Evolutionary conservation across 2,113 vertebrate genomes (phyloP).

Genomic region (Vulpes ferrilata): DNA sequence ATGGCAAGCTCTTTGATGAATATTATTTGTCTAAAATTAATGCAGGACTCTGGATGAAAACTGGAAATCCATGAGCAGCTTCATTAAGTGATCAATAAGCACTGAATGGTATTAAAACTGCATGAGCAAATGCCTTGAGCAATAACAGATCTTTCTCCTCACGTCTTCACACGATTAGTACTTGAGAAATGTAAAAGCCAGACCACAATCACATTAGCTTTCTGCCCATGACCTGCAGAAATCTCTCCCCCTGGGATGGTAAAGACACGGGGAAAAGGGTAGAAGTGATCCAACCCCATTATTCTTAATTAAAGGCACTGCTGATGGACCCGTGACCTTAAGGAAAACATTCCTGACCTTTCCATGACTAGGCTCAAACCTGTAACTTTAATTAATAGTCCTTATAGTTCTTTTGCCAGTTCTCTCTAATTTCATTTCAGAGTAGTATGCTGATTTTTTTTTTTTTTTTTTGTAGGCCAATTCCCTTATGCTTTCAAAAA

Average conservation of each 20-base stretch:
- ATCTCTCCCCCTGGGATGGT: neutral
- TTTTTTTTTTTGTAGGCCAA: neutral
- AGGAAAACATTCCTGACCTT: constrained; percentile 56
- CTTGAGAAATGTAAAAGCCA: neutral
- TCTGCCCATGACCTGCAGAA: neutral
- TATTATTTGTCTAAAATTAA: constrained; percentile 32
- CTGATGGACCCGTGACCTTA: neutral
- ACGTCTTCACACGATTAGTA: fast-evolving
- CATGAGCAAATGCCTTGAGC: neutral
- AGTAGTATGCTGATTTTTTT: neutral
- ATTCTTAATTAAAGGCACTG: constrained; percentile 56
- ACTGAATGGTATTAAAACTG: neutral
- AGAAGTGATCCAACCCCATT: neutral
- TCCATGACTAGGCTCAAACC: neutral
- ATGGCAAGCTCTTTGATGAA: neutral
- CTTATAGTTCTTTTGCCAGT: neutral
- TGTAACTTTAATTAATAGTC: constrained; percentile 28
- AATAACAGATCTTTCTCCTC: neutral
- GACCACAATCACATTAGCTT: neutral
- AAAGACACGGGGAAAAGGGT: fast-evolving
- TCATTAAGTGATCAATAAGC: neutral
- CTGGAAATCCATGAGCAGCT: neutral
- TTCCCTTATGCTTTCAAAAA: constrained; percentile 45
- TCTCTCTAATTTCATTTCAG: constrained; percentile 30
- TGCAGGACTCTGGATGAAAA: neutral